Evolutionary conservation across 2,113 vertebrate species (phyloP).

Genomic region (Stigmatopora nigra): DNA sequence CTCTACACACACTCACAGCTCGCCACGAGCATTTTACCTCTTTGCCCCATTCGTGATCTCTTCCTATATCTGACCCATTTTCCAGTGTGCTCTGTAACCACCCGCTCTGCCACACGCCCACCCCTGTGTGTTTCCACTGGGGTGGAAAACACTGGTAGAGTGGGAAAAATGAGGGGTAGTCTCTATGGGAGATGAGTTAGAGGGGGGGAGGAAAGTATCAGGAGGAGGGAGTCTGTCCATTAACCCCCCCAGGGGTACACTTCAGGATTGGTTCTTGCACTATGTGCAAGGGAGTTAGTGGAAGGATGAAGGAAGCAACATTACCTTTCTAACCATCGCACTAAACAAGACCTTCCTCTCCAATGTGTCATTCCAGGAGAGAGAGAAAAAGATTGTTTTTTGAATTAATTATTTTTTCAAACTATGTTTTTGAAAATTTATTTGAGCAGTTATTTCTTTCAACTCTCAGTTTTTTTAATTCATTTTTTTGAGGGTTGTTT

Average conservation of each 20-base stretch:
- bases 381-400: neutral
- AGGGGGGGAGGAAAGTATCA: constrained; percentile 37
- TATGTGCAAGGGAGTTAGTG: constrained; percentile 26
- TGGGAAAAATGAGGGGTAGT: constrained; percentile 30
- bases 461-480: too few relatives aligned
- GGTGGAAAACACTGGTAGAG: constrained; percentile 53
- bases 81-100: constrained; percentile 27
- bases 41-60: constrained; percentile 14
- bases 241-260: constrained; percentile 46
- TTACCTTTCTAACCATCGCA: neutral
- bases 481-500: too few relatives aligned
- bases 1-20: constrained; percentile 15
- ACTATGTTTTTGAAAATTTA: neutral
- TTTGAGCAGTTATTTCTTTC: neutral
- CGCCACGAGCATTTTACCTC: constrained; percentile 16
- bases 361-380: neutral
- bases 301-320: constrained; percentile 24
- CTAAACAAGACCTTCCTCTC: constrained; percentile 10
- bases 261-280: constrained; percentile 23
- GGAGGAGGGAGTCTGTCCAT: constrained; percentile 56
- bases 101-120: constrained; percentile 14
- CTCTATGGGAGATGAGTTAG: constrained; percentile 39
- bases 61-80: constrained; percentile 60
- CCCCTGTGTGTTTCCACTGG: constrained; percentile 52
- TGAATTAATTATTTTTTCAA: too few relatives aligned